Percentiles rank a stretch among this genome's conserved stretches.
phyloP scores from a whole-genome alignment of 92 coral and sea anemone genomes.

The Palythoa caribaeorum region DNA sequence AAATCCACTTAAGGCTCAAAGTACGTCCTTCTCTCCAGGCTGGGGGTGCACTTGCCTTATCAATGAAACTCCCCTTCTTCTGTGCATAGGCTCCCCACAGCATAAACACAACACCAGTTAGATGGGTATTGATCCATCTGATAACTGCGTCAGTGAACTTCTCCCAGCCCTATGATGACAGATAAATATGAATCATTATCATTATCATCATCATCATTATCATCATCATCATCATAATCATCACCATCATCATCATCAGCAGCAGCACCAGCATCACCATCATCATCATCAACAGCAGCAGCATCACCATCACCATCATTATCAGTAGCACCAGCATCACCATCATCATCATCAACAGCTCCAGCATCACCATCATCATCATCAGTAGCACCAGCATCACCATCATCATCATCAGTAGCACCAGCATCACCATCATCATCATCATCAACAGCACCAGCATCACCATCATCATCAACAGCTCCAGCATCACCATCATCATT shows the following conservation, averaged over 20 bases:
- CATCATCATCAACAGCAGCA: background rate
- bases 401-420: background rate
- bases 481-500: background rate
- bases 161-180: slow-evolving; percentile 92
- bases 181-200: background rate
- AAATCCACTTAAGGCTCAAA: no score
- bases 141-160: slow-evolving; percentile 98
- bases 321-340: no score
- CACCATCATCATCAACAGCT: background rate
- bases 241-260: background rate
- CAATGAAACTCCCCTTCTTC: slow-evolving; percentile 96
- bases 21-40: no score
- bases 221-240: background rate
- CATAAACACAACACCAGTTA: slow-evolving; percentile 87
- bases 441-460: no score
- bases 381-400: background rate
- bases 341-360: no score
- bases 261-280: background rate
- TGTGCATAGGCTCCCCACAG: slow-evolving; percentile 99
- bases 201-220: no score
- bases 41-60: slow-evolving; percentile 71
- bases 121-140: slow-evolving; percentile 91
- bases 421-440: no score
- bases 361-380: no score
- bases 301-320: no score